A percentile compares a stretch with the other conserved stretches of the same genome.
Evolutionary conservation across 2,888 invertebrate genomes (phyloP).

Genomic region (Hyppa rectilinea): DNA sequence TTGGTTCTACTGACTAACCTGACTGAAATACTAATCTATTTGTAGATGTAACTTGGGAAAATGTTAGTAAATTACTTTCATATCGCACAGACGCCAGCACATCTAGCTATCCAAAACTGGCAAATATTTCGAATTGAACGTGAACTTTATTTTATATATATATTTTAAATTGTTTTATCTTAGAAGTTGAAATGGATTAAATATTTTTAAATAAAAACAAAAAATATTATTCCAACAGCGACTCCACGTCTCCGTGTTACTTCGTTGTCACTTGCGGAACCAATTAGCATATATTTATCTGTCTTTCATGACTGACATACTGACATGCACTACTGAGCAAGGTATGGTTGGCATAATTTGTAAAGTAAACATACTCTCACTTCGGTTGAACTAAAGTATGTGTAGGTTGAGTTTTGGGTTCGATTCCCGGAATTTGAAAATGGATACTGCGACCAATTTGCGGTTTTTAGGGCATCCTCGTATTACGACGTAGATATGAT

Average conservation of each 20-base stretch:
- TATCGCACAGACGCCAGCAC: too few species aligned
- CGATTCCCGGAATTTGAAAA: conserved; percentile 9
- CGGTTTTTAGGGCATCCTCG: not conserved
- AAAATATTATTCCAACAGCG: not conserved
- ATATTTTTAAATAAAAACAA: too few species aligned
- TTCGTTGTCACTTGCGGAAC: conserved; percentile 33
- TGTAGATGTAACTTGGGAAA: too few species aligned
- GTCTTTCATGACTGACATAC: conserved; percentile 56
- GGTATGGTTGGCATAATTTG: conserved; percentile 33
- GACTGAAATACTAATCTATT: too few species aligned
- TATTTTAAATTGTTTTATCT: too few species aligned
- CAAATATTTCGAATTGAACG: too few species aligned
- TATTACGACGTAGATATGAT: not conserved
- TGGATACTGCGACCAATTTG: not conserved
- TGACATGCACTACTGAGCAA: conserved; percentile 37
- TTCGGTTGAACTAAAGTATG: not conserved
- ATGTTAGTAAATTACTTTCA: too few species aligned
- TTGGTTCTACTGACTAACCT: too few species aligned
- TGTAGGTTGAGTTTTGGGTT: not conserved
- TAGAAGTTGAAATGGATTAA: too few species aligned
- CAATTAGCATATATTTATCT: conserved; percentile 65
- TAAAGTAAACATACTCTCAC: conserved; percentile 52
- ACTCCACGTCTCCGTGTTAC: conserved; percentile 18
- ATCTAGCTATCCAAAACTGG: too few species aligned
- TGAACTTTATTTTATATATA: too few species aligned